A percentile compares a stretch with the other conserved stretches of the same genome.
Evolutionary conservation across 2,113 vertebrate species (phyloP).

Genomic region (Cyprinodon variegatus): DNA sequence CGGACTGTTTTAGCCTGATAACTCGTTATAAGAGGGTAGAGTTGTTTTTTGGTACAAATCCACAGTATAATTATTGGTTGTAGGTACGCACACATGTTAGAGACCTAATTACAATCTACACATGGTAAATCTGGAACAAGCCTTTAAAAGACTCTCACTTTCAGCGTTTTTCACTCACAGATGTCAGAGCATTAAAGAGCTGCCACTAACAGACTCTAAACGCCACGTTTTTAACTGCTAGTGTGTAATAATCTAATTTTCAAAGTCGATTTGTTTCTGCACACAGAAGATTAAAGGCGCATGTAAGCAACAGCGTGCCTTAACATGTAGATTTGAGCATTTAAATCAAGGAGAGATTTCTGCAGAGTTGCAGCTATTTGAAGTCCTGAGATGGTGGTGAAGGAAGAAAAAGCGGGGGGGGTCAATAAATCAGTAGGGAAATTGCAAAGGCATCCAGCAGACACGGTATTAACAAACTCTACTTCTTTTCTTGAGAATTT

Average conservation of each 20-base stretch:
- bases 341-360: constrained; percentile 25
- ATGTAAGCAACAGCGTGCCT: constrained; percentile 10
- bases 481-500: constrained; percentile 1
- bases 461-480: constrained; percentile 54
- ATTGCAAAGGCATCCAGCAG: constrained; percentile 61
- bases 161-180: constrained; percentile 44
- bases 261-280: neutral
- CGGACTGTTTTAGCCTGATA: constrained; percentile 31
- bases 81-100: constrained; percentile 69
- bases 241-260: constrained; percentile 38
- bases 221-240: constrained; percentile 44
- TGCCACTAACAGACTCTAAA: constrained; percentile 56
- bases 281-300: neutral
- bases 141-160: constrained; percentile 64
- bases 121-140: constrained; percentile 65
- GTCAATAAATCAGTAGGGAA: constrained; percentile 61
- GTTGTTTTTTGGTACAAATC: constrained; percentile 70
- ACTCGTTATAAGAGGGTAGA: constrained; percentile 31
- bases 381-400: constrained; percentile 38
- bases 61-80: constrained; percentile 73
- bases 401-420: constrained; percentile 59
- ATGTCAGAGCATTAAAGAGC: constrained; percentile 39
- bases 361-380: constrained; percentile 39
- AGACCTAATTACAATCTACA: constrained; percentile 77
- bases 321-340: constrained; percentile 22